Evolutionary conservation across 1,140 invertebrate genomes (phyloP), one percentile per base, ranked within the genome.

Genomic region (Gryllus bimaculatus): DNA sequence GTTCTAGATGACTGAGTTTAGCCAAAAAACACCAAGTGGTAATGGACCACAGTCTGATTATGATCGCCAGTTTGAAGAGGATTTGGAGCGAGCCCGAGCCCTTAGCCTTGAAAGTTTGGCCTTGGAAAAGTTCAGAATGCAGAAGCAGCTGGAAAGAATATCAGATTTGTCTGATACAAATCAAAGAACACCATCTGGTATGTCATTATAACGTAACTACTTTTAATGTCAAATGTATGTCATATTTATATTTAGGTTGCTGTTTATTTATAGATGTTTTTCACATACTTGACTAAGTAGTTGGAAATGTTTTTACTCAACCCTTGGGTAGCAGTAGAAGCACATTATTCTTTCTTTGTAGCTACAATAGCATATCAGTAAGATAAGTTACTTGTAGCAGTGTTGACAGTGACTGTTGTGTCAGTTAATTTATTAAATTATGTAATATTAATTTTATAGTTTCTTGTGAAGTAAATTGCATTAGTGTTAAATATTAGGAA

Each of bases 41-140:
- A 48, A 49, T 20, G n/a, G n/a, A 54, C 47, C 78, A 74, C 73
- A 73, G 8, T 26, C 86, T 81, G 92, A 94, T 84, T 93, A 92
- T 88, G 94, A 95, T 83, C 90, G 91, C 82, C 91, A 95, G 84
- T 95, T 93, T 84, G 89, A 94, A 87, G 92, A 93, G 81, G 94
- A 96, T 85, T 86, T 96, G 83, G 94, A 95, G 85, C 91, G 92
- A 83, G 94, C 94, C 8, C 93, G 93, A 85, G 93, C 94, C 78
- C 86, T 96, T 39, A 95, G 94, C 86, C 88, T 96, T 83, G 94
- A 95, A 87, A 94, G 91, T 83, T 87, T 94, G 80, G 94, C 93
- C 8, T 86, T 95, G 82, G 94, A 96, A 84, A 91, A 94, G 84
- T 94, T 94, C 85, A 89, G 90, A 83, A 88, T 91, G 39, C 81